Percentiles rank a stretch among this genome's conserved stretches.
These are phyloP conservation scores for Equus przewalskii DNA, from an alignment of 2,113 vertebrate species.

Conservation along the genomic window DNA sequence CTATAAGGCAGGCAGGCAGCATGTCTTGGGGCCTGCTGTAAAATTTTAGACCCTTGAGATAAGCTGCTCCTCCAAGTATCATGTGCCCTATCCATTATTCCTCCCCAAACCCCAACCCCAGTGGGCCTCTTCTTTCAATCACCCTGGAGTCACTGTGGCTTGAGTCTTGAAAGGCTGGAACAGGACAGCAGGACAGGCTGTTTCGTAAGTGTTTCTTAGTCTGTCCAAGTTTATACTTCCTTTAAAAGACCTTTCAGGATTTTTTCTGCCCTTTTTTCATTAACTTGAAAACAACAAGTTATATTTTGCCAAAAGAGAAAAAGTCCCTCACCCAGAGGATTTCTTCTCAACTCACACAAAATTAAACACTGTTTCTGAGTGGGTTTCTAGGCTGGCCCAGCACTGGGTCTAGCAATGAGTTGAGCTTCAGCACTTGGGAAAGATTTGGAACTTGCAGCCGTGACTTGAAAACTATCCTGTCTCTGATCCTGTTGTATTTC, in stretches of 20 bases:
- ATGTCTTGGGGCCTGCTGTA: not conserved
- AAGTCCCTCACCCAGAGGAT: not conserved
- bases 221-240: conserved; percentile 25
- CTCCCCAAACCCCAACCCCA: not conserved
- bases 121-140: not conserved
- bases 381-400: not conserved
- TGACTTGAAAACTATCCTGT: not conserved
- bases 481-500: not conserved
- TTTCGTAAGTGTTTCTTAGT: conserved; percentile 59
- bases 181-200: not conserved
- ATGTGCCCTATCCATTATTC: not conserved
- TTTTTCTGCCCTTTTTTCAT: not conserved
- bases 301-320: conserved; percentile 6
- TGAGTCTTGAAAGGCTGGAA: not conserved
- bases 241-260: conserved; percentile 33
- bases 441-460: not conserved
- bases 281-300: conserved; percentile 35
- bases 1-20: not conserved
- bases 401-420: not conserved
- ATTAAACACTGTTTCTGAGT: not conserved
- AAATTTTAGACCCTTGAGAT: not conserved
- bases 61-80: not conserved
- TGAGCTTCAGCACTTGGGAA: not conserved
- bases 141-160: not conserved
- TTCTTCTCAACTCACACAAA: not conserved